Evolutionary conservation across 2,888 invertebrate species (phyloP).

Genomic region (Tetropium fuscum): DNA sequence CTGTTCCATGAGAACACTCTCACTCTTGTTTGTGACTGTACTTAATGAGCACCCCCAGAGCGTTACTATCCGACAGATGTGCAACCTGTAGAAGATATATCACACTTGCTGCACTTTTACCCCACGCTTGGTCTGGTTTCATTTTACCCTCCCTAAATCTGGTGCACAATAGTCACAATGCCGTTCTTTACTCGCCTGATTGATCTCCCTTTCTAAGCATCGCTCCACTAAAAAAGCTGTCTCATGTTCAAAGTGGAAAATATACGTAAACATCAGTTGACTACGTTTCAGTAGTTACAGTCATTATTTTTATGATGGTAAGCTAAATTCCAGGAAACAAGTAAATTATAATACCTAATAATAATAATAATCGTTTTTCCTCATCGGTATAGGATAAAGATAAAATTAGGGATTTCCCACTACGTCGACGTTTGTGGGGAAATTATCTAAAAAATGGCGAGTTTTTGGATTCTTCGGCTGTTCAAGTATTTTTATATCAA

Average conservation of each 20-base stretch:
- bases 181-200: conserved; percentile 39
- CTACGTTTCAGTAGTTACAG: too few species aligned
- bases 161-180: conserved; percentile 38
- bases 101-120: conserved; percentile 48
- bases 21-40: conserved; percentile 19
- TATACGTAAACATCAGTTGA: conserved; percentile 6
- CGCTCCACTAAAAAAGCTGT: conserved; percentile 18
- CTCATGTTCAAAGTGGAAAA: conserved; percentile 2
- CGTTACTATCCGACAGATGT: conserved; percentile 48
- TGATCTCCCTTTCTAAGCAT: conserved; percentile 29
- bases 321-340: too few species aligned
- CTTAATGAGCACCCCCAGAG: conserved; percentile 39
- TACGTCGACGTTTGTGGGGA: too few species aligned
- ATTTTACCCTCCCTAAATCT: conserved; percentile 38
- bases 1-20: conserved; percentile 3
- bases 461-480: too few species aligned
- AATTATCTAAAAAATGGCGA: too few species aligned
- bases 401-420: too few species aligned
- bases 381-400: too few species aligned
- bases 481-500: too few species aligned
- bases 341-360: too few species aligned
- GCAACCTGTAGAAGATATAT: conserved; percentile 53
- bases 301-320: too few species aligned
- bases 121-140: conserved; percentile 37
- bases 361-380: too few species aligned